These are phyloP conservation scores for Pteromalus puparum DNA, from an alignment of 1,140 invertebrate genomes.

Conservation along the genomic window DNA sequence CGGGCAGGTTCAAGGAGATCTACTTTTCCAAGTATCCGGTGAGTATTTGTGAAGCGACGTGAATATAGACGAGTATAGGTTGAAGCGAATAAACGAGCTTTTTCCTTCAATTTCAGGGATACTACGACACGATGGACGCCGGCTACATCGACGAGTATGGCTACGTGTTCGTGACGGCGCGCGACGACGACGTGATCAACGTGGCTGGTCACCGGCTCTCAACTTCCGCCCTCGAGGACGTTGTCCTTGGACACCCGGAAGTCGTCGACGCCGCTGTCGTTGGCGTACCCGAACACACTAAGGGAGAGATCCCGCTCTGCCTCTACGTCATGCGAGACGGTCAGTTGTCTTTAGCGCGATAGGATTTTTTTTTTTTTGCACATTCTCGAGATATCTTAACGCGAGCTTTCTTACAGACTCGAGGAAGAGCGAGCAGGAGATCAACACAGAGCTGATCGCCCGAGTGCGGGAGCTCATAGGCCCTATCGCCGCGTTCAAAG, in stretches of 20 bases:
- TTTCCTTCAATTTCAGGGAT: conserved; percentile 81
- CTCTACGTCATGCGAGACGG: conserved; percentile 83
- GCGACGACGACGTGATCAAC: conserved; percentile 97
- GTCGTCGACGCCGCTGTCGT: conserved; percentile 91
- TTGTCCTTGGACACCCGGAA: conserved; percentile 87
- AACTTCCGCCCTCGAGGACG: conserved; percentile 92
- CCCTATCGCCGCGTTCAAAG: conserved; percentile 91
- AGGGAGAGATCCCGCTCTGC: conserved; percentile 93
- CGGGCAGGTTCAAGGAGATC: conserved; percentile 86
- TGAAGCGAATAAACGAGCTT: not conserved
- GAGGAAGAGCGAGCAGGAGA: conserved; percentile 77
- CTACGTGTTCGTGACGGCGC: conserved; percentile 90
- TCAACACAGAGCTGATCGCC: conserved; percentile 81
- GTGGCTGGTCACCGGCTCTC: conserved; percentile 94
- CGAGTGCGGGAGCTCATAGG: conserved; percentile 89
- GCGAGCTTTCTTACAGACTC: conserved; percentile 68
- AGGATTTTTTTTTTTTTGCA: conserved; percentile 39
- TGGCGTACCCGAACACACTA: conserved; percentile 90
- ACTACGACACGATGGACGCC: conserved; percentile 96
- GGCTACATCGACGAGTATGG: conserved; percentile 90
- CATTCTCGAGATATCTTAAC: not conserved
- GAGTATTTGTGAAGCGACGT: conserved; percentile 63
- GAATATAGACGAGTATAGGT: not conserved
- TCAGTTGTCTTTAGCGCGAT: conserved; percentile 27
- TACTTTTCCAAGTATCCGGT: conserved; percentile 90